phyloP scores from a whole-genome alignment of 1,140 invertebrate genomes.

The Zeugodacus cucurbitae region DNA sequence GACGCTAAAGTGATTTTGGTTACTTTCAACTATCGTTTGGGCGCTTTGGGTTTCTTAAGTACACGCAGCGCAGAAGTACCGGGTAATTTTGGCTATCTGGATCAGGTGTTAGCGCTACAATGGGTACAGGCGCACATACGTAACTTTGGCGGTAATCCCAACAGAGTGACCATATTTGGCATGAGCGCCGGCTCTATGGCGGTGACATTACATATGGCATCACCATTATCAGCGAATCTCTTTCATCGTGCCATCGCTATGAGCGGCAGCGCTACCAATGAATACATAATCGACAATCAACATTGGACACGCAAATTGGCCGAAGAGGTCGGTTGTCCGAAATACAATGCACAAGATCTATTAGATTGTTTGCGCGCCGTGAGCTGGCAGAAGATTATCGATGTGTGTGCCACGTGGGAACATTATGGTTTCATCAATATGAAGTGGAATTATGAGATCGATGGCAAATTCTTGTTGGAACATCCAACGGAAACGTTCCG shows the following conservation, averaged over 20 bases:
- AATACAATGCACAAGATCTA: constrained; percentile 49
- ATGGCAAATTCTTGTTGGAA: constrained; percentile 45
- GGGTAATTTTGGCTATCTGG: constrained; percentile 75
- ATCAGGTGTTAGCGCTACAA: constrained; percentile 46
- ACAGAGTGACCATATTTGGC: constrained; percentile 69
- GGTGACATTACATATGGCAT: constrained; percentile 68
- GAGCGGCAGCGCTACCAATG: constrained; percentile 74
- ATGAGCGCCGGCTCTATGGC: constrained; percentile 69
- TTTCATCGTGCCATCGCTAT: constrained; percentile 74
- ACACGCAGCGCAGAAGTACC: constrained; percentile 68
- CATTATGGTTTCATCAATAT: constrained; percentile 55
- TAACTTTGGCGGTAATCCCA: constrained; percentile 69
- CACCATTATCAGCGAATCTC: constrained; percentile 68
- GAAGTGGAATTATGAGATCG: constrained; percentile 57
- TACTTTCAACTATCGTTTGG: constrained; percentile 77
- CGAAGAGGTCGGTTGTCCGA: constrained; percentile 51
- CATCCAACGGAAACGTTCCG: constrained; percentile 67
- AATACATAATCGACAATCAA: constrained; percentile 57
- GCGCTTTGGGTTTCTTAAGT: constrained; percentile 72
- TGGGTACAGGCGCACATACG: constrained; percentile 73
- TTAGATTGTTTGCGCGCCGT: constrained; percentile 54
- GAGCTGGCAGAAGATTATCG: constrained; percentile 46
- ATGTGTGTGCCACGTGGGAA: constrained; percentile 51
- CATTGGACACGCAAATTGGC: constrained; percentile 54
- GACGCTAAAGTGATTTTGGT: constrained; percentile 75